Conservation (phyloP, 1,140 invertebrate species). For the Adoxophyes honmai region DNA sequence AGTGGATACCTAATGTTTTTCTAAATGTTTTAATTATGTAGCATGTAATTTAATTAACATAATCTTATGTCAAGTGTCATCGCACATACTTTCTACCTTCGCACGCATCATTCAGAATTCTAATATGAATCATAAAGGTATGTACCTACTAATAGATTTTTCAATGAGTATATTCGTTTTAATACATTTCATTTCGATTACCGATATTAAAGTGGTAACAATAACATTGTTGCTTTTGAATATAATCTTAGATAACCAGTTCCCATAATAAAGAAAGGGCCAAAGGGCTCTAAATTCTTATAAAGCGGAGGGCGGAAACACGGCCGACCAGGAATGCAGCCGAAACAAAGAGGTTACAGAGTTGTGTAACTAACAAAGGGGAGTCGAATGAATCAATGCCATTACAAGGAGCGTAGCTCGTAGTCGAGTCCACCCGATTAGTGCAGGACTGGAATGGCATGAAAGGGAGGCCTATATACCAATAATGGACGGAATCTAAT, state of each 20-base stretch:
- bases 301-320: constrained; percentile 6
- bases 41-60: too few species aligned
- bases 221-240: neutral
- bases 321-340: constrained; percentile 8
- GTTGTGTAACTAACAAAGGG: constrained; percentile 3
- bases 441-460: constrained; percentile 11
- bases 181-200: too few species aligned
- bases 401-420: constrained; percentile 6
- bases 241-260: constrained; percentile 9
- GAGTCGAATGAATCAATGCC: constrained; percentile 12
- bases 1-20: too few species aligned
- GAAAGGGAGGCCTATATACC: constrained; percentile 9
- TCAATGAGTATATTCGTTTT: too few species aligned
- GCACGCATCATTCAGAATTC: too few species aligned
- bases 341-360: constrained; percentile 15
- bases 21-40: too few species aligned
- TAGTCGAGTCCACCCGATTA: neutral
- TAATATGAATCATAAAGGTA: too few species aligned
- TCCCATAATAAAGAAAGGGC: constrained; percentile 8
- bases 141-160: too few species aligned
- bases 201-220: too few species aligned
- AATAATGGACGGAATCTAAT: constrained; percentile 14
- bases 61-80: too few species aligned
- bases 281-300: constrained; percentile 7
- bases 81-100: too few species aligned